Base-by-base conservation (phyloP, 2,113 vertebrate genomes). In the Odocoileus hemionus region DNA sequence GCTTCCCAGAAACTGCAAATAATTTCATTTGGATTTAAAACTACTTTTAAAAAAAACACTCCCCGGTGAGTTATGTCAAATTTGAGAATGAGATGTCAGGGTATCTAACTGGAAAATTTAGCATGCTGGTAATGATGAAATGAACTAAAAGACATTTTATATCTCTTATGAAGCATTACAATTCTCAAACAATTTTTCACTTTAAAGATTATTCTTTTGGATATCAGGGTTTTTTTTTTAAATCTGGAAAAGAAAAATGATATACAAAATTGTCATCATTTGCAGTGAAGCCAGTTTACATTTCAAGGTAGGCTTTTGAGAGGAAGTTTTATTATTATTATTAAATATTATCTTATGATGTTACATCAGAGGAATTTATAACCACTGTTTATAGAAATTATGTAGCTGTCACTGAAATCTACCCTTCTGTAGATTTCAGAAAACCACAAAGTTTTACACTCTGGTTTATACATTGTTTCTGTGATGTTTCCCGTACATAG, bases 1-100 rank as follows among this genome's bases (percentile, higher is more conserved):
- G 15, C 57, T 74, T 84, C 28, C 57, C 36, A 30, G 83, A 91
- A 90, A 39, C 39, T 28, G 3, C n/a, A 94, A 92, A 25, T 87
- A 50, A 92, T 95, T 87, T 93, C 28, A 36, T 91, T 86, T 88
- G 83, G 14, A 50, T 60, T 88, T 87, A 91, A 91, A 91, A 91
- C 23, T 50, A 28, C 36, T 85, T 83, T 78, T 45, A 2, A 36
- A 60, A 70, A 74, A 96, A 85, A 50, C 3, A 88, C 43, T 90
- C 43, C 36, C 33, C 50, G 4, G 12, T 58, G 14, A 39, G 4
- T 92, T 89, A 45, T 45, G 43, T 50, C 79, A 55, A 85, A 64
- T 30, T 94, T 50, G 91, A 88, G 52, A 96, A 52, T 52, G 13
- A 85, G 43, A 80, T 95, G 47, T 96, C 54, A 43, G 30, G 16